Evolutionary conservation across 1,140 invertebrate genomes (phyloP), one percentile per base, ranked within the genome.

Genomic region (Drosophila aff.): DNA sequence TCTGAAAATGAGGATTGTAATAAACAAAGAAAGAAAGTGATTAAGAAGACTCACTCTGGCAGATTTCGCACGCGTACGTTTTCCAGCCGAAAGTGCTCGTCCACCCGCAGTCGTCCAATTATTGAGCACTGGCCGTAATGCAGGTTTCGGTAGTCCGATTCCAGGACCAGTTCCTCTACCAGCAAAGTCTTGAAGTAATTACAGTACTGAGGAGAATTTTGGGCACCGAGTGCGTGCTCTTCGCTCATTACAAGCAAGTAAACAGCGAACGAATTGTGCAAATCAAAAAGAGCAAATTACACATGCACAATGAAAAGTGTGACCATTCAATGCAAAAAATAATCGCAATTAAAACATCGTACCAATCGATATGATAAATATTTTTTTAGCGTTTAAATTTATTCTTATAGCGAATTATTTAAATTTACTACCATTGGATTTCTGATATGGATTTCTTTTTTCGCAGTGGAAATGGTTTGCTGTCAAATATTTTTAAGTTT

Each of bases 121-220:
- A 92, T 43, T 21, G 80, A 57, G 55, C 86, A 91, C 41, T 89
- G 80, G 0, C 91, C 91, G 65, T 81, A 92, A 28, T 92, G 91
- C 1, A 92, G 10, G 3, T 63, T 47, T 4, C 40, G 49, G 33
- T 77, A 92, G 44, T 87, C 76, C 2, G 59, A 31, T 31, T 85
- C 76, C 16, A 92, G 58, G 10, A 38, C 76, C 21, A 92, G 18
- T 40, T 92, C 91, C 52, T 92, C 91, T 1, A 92, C 83, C 15
- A 92, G 49, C 4, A 89, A 43, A 60, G 72, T 50, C 26, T 90
- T 85, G 16, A 76, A 82, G 50, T 58, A 85, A 16, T 76, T 23
- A 38, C 79, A 89, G 31, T 91, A 92, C 68, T 79, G 66, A 1
- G 77, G 73, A 11, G 53, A 28, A n/a, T 46, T 49, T 4, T 44